Conservation (phyloP, 2,113 vertebrate species). For the Pomatorhinus ruficollis region DNA sequence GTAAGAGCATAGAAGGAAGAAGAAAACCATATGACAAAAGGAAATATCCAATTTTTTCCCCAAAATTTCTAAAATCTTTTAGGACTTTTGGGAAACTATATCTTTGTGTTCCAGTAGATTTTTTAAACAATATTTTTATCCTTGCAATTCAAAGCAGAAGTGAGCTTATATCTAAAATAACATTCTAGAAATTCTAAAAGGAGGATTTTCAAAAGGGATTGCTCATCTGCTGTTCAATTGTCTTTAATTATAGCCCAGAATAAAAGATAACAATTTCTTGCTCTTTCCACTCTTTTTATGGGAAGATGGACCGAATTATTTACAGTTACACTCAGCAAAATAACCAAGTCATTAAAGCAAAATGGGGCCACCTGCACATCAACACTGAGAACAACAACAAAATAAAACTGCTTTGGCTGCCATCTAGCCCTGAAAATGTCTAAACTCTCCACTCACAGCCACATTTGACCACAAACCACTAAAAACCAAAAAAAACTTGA, state of each 20-base stretch:
- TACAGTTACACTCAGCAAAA: not conserved
- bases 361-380: not conserved
- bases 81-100: not conserved
- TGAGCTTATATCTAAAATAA: not conserved
- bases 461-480: not conserved
- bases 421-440: not conserved
- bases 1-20: not conserved
- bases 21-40: not conserved
- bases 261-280: not conserved
- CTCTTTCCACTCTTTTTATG: not conserved
- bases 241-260: not conserved
- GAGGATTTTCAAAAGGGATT: not conserved
- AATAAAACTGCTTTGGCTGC: not conserved
- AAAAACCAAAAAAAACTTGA: too few species aligned
- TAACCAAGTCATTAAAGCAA: not conserved
- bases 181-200: not conserved
- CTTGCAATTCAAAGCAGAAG: not conserved
- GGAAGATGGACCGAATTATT: not conserved
- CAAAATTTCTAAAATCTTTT: not conserved
- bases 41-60: fast-evolving
- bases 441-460: not conserved
- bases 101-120: not conserved
- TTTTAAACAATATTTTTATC: not conserved
- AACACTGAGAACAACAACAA: not conserved
- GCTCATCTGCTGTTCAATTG: not conserved